Base-by-base conservation (phyloP, 2,797 vertebrate genomes). In the Rhyacichthys aspro region DNA sequence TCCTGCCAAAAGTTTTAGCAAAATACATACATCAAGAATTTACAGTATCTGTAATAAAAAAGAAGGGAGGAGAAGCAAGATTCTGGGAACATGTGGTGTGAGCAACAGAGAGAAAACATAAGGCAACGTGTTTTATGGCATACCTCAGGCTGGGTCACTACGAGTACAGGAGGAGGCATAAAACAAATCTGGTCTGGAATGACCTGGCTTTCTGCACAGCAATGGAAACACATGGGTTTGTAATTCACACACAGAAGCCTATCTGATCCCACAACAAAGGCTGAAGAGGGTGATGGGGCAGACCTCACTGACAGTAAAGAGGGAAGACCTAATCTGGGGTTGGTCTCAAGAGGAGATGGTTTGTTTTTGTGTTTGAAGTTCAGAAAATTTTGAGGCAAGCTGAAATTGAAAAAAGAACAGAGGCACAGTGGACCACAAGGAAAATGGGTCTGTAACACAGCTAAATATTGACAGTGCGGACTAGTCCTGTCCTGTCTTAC, bases 111-210 rank as follows among this genome's bases (percentile, higher is more conserved):
- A 74, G 56, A 86, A 86, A 85, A 78, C 72, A 76, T 68, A 79
- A 83, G 79, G 72, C 63, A 34, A 84, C 82, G 82, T 85, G 86
- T 85, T 89, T 90, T 79, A 88, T 74, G 79, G 81, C 81, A 84
- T 83, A 88, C 84, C 81, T 83, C 72, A 55, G 84, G 73, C 73
- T 84, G 86, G 89, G 90, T 91, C 89, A 91, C 82, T 77, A 79
- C 17, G 57, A 88, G 88, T 90, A 91, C 90, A 90, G 84, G 87
- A 79, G 79, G 90, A 32, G 77, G 89, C 88, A 86, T 90, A 86
- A 90, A 91, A 89, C 82, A 86, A 83, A 81, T 84, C 78, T 66
- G 75, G 85, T 83, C 85, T 86, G 74, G 79, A 86, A 84, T 82
- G 82, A 88, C 81, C 86, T 41, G 9, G 67, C 53, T 64, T 72